A percentile compares a stretch with the other conserved stretches of the same genome.
Evolutionary conservation across 2,888 invertebrate species (phyloP).

Genomic region (Ormia ochracea): DNA sequence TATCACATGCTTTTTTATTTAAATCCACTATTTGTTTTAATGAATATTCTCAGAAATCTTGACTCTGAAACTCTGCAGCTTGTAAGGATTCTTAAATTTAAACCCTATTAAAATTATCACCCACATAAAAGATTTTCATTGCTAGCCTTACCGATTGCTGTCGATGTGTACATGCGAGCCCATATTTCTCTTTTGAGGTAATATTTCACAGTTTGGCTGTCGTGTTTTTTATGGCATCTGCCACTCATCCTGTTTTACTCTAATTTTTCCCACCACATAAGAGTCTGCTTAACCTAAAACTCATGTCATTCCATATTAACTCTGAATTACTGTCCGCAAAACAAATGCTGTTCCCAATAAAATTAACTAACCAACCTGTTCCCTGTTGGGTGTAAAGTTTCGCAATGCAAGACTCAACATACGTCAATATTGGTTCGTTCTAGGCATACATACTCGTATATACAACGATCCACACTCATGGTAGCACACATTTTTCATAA

Average conservation of each 20-base stretch:
- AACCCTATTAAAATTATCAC: no score
- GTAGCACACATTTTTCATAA: constrained; percentile 4
- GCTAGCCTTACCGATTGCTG: no score
- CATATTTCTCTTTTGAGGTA: neutral
- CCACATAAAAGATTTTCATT: no score
- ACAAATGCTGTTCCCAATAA: constrained; percentile 23
- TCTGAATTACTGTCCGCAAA: constrained; percentile 26
- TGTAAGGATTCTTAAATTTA: no score
- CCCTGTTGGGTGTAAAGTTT: neutral
- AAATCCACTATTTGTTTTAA: no score
- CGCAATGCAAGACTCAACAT: neutral
- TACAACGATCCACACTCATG: neutral
- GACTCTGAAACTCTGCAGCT: no score
- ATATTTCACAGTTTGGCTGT: neutral
- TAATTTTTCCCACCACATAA: neutral
- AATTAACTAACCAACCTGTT: constrained; percentile 1
- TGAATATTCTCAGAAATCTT: no score
- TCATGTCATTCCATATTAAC: neutral
- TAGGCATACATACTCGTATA: neutral
- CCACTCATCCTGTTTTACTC: neutral
- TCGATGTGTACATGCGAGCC: no score
- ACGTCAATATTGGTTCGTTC: neutral
- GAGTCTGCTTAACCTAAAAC: constrained; percentile 9
- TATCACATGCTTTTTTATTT: no score
- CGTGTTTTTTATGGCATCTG: constrained; percentile 16